Evolutionary conservation across 2,797 vertebrate genomes (phyloP), one percentile per base, ranked within the genome.

Genomic region (Sorex maritimensis): DNA sequence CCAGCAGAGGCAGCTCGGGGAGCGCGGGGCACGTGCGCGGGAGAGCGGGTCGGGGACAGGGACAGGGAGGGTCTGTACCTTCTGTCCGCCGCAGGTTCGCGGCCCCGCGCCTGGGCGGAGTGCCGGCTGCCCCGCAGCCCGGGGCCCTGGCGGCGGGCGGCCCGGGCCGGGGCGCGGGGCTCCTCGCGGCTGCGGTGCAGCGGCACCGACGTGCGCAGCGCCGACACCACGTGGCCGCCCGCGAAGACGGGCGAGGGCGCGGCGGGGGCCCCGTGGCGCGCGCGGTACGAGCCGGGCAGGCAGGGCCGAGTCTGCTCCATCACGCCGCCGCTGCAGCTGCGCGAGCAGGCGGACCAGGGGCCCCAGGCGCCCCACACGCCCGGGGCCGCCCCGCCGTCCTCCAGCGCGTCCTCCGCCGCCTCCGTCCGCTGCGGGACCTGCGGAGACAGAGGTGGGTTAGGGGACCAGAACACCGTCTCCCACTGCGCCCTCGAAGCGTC

Each of bases 281-380:
- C 88, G 0, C 94, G 97, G 94, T 97, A 97, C 10, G 98, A 98
- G 41, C 97, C 95, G 0, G 98, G 99, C 69, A 99, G 98, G 88
- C 99, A 99, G 8, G 99, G 98, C 81, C 99, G 98, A 0, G 97
- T 99, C 97, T 99, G 99, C 97, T 98, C 98, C 98, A 99, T 99
- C 41, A 99, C 99, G 0, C 99, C 99, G 0, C 98, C 98, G 6
- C 98, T 99, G 97, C 99, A 99, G 86, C 98, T 99, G 91, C 96
- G 97, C 0, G 99, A 99, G 95, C 99, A 99, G 86, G 98, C 97
- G 0, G 99, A 98, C 99, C 99, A 99, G 49, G 98, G 94, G 0
- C 99, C 99, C 99, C 99, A 99, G 77, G 97, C 92, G 0, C 99
- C 99, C 99, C 99, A 99, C 65, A 98, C 97, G 5, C 99, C 99